Conservation (phyloP, 2,888 invertebrate genomes). For the Hirtodrosophila confusa region DNA sequence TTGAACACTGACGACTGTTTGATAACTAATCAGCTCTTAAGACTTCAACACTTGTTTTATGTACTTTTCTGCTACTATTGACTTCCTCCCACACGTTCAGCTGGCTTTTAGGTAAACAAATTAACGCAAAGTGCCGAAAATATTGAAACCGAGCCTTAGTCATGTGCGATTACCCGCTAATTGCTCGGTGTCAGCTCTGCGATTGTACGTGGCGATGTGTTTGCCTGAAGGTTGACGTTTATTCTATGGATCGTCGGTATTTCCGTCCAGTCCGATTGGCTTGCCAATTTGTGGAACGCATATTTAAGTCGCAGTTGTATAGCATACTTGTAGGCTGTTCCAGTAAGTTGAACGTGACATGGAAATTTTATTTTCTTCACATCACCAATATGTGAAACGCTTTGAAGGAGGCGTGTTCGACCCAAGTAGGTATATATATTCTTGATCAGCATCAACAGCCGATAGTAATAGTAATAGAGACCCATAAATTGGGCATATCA, state of each 20-base stretch:
- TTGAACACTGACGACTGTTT: slow-evolving; percentile 23
- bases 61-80: slow-evolving; percentile 12
- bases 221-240: slow-evolving; percentile 13
- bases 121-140: slow-evolving; percentile 52
- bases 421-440: too few relatives aligned
- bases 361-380: too few relatives aligned
- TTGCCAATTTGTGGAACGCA: neutral
- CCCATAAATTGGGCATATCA: too few relatives aligned
- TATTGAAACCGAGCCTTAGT: slow-evolving; percentile 47
- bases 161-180: slow-evolving; percentile 52
- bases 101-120: slow-evolving; percentile 29
- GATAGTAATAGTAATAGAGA: too few relatives aligned
- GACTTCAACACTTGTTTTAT: slow-evolving; percentile 35
- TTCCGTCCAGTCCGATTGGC: slow-evolving; percentile 25
- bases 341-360: neutral
- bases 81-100: slow-evolving; percentile 39
- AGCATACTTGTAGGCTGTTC: slow-evolving; percentile 16
- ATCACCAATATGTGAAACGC: too few relatives aligned
- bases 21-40: slow-evolving; percentile 42
- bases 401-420: too few relatives aligned
- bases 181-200: slow-evolving; percentile 53
- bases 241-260: slow-evolving; percentile 22
- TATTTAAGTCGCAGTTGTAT: neutral
- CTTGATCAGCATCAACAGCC: too few relatives aligned
- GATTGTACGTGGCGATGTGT: slow-evolving; percentile 65